Conservation (phyloP, 2,113 vertebrate genomes). For the Garra rufa region DNA sequence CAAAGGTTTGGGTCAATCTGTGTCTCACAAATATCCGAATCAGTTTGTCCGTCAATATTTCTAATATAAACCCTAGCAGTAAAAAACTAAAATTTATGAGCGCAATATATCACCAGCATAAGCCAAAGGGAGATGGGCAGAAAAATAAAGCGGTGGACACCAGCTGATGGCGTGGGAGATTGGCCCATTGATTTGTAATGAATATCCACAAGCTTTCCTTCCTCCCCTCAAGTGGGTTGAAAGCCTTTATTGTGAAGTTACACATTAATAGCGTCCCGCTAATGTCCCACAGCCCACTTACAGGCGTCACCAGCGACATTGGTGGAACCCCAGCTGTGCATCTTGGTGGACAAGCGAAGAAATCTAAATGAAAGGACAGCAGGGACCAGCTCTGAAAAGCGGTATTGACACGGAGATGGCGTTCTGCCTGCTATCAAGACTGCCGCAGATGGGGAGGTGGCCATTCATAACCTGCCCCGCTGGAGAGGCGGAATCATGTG, state of each 20-base stretch:
- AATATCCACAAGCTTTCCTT: conserved; percentile 51
- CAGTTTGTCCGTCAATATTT: conserved; percentile 17
- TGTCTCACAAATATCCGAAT: conserved; percentile 34
- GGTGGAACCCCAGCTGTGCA: conserved; percentile 11
- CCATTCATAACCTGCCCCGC: conserved; percentile 24
- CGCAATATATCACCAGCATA: conserved; percentile 44
- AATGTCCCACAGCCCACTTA: conserved; percentile 20
- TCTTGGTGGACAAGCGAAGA: not conserved
- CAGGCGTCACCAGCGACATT: not conserved
- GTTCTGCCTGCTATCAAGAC: conserved; percentile 9
- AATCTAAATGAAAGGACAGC: conserved; percentile 22
- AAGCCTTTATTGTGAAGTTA: conserved; percentile 50
- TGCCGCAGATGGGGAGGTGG: conserved; percentile 1
- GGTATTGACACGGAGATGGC: conserved; percentile 21
- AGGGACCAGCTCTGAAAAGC: not conserved
- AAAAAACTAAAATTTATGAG: conserved; percentile 47
- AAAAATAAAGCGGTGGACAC: conserved; percentile 19
- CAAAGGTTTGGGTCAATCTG: conserved; percentile 17
- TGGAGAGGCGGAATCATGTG: not conserved
- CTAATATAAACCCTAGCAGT: conserved; percentile 26
- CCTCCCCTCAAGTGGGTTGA: conserved; percentile 25
- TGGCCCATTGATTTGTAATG: conserved; percentile 65
- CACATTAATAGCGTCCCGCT: not conserved
- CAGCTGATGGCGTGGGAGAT: conserved; percentile 46
- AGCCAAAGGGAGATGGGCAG: conserved; percentile 39